Percentiles rank a stretch among this genome's conserved stretches.
phyloP scores from a whole-genome alignment of 2,797 vertebrate genomes.

The Hydrophis major region DNA sequence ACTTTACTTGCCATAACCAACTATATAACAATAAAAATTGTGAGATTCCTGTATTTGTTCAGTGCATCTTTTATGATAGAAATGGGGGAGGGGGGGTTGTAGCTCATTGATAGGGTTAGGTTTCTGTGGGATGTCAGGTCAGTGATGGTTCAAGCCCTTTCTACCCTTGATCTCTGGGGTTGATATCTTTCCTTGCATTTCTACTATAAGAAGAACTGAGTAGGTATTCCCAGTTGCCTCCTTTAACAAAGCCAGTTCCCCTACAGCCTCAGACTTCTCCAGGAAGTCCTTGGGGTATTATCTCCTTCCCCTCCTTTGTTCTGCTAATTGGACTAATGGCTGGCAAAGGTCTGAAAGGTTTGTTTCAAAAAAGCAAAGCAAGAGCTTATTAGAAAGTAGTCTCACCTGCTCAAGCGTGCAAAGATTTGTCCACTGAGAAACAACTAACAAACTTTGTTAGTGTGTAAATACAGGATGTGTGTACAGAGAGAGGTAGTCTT shows the following conservation, averaged over 20 bases:
- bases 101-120: not conserved
- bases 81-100: no score
- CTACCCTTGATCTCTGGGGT: not conserved
- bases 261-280: not conserved
- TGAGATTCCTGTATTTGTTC: not conserved
- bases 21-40: not conserved
- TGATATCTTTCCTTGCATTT: not conserved
- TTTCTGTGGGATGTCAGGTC: conserved; percentile 1
- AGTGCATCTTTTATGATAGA: not conserved
- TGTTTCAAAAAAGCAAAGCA: not conserved
- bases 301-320: not conserved
- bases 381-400: not conserved
- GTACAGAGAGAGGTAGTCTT: not conserved
- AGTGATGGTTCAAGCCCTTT: conserved; percentile 12
- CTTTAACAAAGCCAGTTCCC: conserved; percentile 22
- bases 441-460: not conserved
- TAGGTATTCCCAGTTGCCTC: conserved; percentile 18
- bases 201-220: not conserved
- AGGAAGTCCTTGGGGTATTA: not conserved
- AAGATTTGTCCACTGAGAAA: not conserved
- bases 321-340: conserved; percentile 26
- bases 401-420: not conserved
- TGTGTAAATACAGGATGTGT: not conserved
- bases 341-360: not conserved
- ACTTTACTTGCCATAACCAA: not conserved